phyloP scores from a whole-genome alignment of 1,140 invertebrate genomes.

The Maconellicoccus hirsutus region DNA sequence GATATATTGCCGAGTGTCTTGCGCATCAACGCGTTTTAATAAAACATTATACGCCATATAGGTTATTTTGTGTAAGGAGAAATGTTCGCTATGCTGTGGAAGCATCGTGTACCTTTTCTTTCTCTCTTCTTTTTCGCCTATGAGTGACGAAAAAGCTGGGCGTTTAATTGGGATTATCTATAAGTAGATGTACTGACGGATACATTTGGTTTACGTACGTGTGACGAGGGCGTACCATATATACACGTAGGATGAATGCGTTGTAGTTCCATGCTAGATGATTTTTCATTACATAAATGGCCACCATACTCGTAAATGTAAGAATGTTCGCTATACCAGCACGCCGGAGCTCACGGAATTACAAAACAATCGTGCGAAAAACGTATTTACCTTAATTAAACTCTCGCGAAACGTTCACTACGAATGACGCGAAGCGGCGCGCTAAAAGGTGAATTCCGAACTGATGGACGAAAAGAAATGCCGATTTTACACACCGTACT shows the following conservation, averaged over 20 bases:
- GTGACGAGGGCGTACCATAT: neutral
- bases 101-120: neutral
- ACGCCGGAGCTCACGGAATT: neutral
- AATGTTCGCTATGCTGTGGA: too few relatives aligned
- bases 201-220: neutral
- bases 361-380: neutral
- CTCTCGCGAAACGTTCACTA: neutral
- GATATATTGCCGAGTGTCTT: neutral
- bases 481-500: neutral
- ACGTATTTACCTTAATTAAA: too few relatives aligned
- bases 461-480: neutral
- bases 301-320: neutral
- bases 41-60: neutral
- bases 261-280: neutral
- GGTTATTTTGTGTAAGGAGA: neutral
- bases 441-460: neutral
- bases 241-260: neutral
- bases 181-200: neutral
- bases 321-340: too few relatives aligned
- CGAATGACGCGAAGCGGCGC: neutral
- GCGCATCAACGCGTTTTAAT: slow-evolving; percentile 7
- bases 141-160: neutral
- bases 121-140: neutral
- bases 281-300: neutral
- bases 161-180: neutral